Percentiles rank a stretch among this genome's conserved stretches.
These are phyloP conservation scores for Zosterops hypoxanthus DNA, from an alignment of 2,113 vertebrate genomes.

Conservation along the genomic window DNA sequence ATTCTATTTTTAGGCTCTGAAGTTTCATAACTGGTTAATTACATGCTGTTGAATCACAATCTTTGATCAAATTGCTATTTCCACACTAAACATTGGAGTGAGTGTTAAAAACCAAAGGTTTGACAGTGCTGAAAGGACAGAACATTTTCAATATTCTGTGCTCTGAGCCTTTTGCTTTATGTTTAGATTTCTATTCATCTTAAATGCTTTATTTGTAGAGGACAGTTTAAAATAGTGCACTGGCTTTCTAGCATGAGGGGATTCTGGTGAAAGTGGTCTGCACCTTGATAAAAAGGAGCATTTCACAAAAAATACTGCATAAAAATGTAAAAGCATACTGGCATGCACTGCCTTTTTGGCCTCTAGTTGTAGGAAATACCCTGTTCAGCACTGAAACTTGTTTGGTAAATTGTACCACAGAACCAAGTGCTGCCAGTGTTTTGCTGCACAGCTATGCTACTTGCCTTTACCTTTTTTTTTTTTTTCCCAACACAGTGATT, in stretches of 20 bases:
- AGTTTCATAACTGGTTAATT: slow-evolving; percentile 22
- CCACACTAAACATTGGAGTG: background rate
- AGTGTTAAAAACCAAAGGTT: background rate
- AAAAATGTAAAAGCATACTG: background rate
- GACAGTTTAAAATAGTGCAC: background rate
- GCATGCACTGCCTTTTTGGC: background rate
- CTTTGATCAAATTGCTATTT: slow-evolving; percentile 39
- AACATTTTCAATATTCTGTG: background rate
- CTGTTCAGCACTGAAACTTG: background rate
- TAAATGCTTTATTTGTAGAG: background rate
- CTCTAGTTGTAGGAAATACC: background rate
- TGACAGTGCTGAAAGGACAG: background rate
- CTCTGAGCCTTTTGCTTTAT: background rate
- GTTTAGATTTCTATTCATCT: background rate
- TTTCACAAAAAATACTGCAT: background rate
- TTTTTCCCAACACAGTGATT: background rate
- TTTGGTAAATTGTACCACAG: background rate
- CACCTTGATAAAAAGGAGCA: background rate
- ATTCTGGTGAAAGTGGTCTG: background rate
- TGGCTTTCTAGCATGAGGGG: background rate
- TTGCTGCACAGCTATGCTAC: background rate
- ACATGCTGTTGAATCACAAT: slow-evolving; percentile 22
- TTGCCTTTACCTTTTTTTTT: background rate
- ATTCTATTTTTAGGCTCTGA: slow-evolving; percentile 43
- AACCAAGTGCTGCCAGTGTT: background rate